Percentiles rank a stretch among this genome's conserved stretches.
phyloP scores from a whole-genome alignment of 2,113 vertebrate genomes.

The Pelobates fuscus region DNA sequence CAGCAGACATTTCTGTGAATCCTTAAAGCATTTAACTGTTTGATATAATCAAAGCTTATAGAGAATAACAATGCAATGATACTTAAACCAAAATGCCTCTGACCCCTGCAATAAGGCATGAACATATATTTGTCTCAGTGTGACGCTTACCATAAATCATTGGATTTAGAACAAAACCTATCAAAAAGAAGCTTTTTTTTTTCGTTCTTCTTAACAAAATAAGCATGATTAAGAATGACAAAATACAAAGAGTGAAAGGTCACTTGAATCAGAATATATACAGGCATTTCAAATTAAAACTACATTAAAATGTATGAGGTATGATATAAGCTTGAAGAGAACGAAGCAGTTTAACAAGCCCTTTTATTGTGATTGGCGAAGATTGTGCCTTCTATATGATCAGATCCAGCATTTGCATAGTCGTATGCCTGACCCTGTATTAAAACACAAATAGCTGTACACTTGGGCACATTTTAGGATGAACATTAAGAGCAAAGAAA shows the following conservation, averaged over 20 bases:
- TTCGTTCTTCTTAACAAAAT: not conserved
- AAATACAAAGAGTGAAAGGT: conserved; percentile 20
- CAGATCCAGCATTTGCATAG: too few species aligned
- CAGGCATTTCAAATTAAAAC: not conserved
- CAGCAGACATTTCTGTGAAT: not conserved
- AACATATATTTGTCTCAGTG: not conserved
- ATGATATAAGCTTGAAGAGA: not conserved
- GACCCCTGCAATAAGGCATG: not conserved
- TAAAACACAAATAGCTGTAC: too few species aligned
- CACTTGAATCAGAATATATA: not conserved
- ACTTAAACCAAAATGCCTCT: conserved; percentile 15
- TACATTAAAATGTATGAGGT: not conserved
- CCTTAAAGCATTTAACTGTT: not conserved
- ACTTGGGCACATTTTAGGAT: too few species aligned
- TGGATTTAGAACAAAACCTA: not conserved
- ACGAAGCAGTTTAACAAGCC: not conserved
- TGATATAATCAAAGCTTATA: conserved; percentile 31
- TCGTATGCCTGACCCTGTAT: too few species aligned
- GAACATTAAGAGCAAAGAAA: too few species aligned
- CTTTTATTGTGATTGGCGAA: too few species aligned
- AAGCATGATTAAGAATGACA: not conserved
- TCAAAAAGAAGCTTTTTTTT: not conserved
- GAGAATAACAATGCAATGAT: not conserved
- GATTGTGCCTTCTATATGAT: too few species aligned
- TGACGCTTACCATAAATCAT: not conserved